Conservation (phyloP, 2,888 invertebrate species). For the Drosophila stalkeri region DNA sequence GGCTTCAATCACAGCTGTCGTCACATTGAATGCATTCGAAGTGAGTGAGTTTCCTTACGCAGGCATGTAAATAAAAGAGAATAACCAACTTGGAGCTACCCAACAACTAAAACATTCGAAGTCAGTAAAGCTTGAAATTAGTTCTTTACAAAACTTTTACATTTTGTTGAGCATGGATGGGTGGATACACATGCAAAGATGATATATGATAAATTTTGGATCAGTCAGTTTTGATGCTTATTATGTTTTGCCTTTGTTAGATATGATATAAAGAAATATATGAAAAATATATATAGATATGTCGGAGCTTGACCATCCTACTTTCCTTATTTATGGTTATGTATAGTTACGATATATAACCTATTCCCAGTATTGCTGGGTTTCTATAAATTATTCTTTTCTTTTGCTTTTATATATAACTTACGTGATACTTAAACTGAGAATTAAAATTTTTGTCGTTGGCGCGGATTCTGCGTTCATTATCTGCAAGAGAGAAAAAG, state of each 20-base stretch:
- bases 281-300: not conserved
- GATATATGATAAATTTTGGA: not conserved
- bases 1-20: no score
- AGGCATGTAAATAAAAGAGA: no score
- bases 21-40: no score
- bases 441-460: constrained; percentile 98
- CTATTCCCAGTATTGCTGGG: no score
- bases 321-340: no score
- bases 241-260: not conserved
- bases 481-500: constrained; percentile 88
- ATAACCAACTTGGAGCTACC: no score
- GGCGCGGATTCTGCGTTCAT: constrained; percentile 98
- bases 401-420: constrained; percentile 84
- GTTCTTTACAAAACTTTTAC: not conserved
- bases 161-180: not conserved
- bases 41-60: no score
- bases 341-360: no score
- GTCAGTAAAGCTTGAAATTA: not conserved
- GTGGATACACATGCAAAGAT: no score
- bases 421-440: constrained; percentile 99
- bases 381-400: no score
- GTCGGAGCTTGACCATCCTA: no score
- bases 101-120: not conserved
- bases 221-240: no score
- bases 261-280: not conserved